Evolutionary conservation across 2,888 invertebrate genomes (phyloP), one percentile per base, ranked within the genome.

Genomic region (Andrena hattorfiana): DNA sequence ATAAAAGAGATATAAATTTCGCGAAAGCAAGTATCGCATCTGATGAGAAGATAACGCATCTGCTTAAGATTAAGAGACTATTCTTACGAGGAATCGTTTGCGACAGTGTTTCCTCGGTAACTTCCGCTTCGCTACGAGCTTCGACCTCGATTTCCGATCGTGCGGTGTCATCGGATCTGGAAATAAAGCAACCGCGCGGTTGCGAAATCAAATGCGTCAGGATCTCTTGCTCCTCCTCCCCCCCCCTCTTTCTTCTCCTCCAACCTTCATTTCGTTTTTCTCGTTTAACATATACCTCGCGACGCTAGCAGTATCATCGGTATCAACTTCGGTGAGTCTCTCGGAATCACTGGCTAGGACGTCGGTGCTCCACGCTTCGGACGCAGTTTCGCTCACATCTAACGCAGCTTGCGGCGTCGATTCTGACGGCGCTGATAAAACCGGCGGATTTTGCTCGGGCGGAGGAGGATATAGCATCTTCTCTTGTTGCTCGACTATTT

Each of bases 341-440:
- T 98, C 98, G 26, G 98, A 98, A 94, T 99, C 99, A 1, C 98
- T 98, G 0, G 97, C 97, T 63, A 98, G 94, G 20, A 99, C 99
- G 94, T 99, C 99, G 77, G 99, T 99, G 91, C 99, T 99, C 99
- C 99, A 99, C 0, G 99, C 99, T 94, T 99, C 99, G 89, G 98
- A 99, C 26, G 98, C 98, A 1, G 99, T 98, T 92, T 99, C 99
- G 0, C 97, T 97, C 20, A 97, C 96, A 93, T 98, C 98, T 16
- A 97, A 94, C 63, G 95, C 95, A 90, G 90, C 95, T 91, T 94
- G 95, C 77, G 92, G 80, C 20, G 91, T 84, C 77, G 92, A 90
- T 4, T 89, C 84, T 0, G 94, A 94, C 30, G 83, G 94, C 0
- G 90, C 81, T 6, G 88, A 71, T n/a, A 91, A 76, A 48, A 89